These are phyloP conservation scores for Diorhabda carinulata DNA, from an alignment of 1,140 invertebrate genomes.

Conservation along the genomic window DNA sequence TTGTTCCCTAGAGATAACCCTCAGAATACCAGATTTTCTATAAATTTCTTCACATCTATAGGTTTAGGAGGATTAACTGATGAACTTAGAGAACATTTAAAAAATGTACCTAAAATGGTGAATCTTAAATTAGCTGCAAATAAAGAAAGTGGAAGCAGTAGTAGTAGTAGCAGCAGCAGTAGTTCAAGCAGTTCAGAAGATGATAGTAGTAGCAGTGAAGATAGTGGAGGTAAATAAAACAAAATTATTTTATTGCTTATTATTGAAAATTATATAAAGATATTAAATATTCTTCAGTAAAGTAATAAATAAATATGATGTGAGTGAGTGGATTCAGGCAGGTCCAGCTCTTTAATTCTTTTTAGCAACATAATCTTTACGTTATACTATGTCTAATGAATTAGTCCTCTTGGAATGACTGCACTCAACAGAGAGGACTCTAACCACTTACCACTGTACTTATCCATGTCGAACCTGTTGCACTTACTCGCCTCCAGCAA, in stretches of 20 bases:
- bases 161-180: slow-evolving; percentile 22
- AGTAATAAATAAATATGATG: too few species aligned
- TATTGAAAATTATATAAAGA: too few species aligned
- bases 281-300: too few species aligned
- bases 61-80: slow-evolving; percentile 95
- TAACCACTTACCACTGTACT: too few species aligned
- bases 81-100: slow-evolving; percentile 86
- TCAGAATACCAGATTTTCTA: slow-evolving; percentile 94
- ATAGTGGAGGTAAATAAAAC: background rate
- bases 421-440: too few species aligned
- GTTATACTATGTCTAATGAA: too few species aligned
- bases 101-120: slow-evolving; percentile 68
- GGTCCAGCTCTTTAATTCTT: too few species aligned
- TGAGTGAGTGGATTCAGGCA: too few species aligned
- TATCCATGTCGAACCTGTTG: too few species aligned
- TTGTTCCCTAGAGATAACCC: slow-evolving; percentile 95
- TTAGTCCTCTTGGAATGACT: too few species aligned
- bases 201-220: slow-evolving; percentile 16
- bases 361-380: too few species aligned
- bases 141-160: slow-evolving; percentile 33
- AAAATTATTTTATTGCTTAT: background rate
- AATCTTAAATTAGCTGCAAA: slow-evolving; percentile 39
- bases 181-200: slow-evolving; percentile 18
- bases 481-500: too few species aligned
- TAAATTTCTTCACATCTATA: slow-evolving; percentile 99